These are phyloP conservation scores for Propithecus coquereli DNA, from an alignment of 2,113 vertebrate genomes.

Conservation along the genomic window DNA sequence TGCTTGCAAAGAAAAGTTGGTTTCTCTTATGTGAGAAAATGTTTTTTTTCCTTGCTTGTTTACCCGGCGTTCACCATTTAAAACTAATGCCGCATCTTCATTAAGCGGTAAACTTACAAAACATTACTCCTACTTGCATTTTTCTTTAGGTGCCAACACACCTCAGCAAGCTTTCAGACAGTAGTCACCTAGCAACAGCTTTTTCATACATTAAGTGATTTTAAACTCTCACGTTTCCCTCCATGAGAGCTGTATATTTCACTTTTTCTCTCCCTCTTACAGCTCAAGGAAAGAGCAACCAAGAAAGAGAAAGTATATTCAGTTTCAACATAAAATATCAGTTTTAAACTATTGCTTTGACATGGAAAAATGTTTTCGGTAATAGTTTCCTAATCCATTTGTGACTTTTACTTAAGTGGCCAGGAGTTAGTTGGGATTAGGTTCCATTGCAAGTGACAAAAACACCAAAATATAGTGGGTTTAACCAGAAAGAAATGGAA, in stretches of 20 bases:
- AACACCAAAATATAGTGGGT: not conserved
- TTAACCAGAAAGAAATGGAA: not conserved
- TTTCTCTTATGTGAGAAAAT: not conserved
- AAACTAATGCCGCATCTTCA: slow-evolving; percentile 43
- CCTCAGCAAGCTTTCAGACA: slow-evolving; percentile 46
- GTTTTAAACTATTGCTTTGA: not conserved
- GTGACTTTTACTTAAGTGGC: not conserved
- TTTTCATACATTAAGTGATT: slow-evolving; percentile 35
- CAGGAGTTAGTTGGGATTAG: not conserved
- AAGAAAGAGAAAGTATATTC: not conserved
- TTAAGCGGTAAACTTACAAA: slow-evolving; percentile 49
- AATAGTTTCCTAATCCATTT: not conserved
- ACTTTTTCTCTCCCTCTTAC: not conserved
- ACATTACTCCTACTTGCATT: not conserved
- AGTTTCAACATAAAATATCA: not conserved
- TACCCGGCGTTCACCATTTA: slow-evolving; percentile 18
- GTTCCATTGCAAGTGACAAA: not conserved
- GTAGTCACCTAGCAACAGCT: slow-evolving; percentile 64
- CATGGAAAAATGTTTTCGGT: not conserved
- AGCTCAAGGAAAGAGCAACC: slow-evolving; percentile 19
- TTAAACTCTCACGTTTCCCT: not conserved
- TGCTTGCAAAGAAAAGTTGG: not conserved
- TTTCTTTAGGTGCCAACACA: slow-evolving; percentile 4
- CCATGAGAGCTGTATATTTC: not conserved
- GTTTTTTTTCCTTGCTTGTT: not conserved